Percentiles rank a stretch among this genome's conserved stretches.
Evolutionary conservation across 2,888 invertebrate species (phyloP).

Genomic region (Himalopsyche japonica): DNA sequence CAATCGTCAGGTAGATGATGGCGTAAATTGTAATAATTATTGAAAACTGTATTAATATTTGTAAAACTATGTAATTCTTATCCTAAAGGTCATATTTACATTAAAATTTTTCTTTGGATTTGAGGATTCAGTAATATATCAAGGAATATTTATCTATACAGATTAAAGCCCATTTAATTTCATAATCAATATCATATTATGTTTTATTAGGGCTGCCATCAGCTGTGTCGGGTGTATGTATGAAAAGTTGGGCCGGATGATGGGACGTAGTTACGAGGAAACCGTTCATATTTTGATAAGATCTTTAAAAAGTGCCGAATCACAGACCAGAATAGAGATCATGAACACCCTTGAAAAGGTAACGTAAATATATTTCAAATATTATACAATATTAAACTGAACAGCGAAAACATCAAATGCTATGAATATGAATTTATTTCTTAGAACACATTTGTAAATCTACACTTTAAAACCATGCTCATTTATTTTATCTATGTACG

Average conservation of each 20-base stretch:
- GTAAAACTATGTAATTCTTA: too few species aligned
- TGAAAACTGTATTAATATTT: too few species aligned
- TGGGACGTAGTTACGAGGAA: slow-evolving; percentile 98
- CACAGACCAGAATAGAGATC: slow-evolving; percentile 94
- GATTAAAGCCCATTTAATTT: neutral
- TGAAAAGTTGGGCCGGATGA: slow-evolving; percentile 96
- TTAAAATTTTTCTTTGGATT: too few species aligned
- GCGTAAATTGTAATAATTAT: neutral
- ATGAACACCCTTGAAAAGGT: slow-evolving; percentile 96
- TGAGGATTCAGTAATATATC: too few species aligned
- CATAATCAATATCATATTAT: slow-evolving; percentile 10
- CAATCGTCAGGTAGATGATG: too few species aligned
- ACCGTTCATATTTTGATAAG: slow-evolving; percentile 91
- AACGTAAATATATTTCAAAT: slow-evolving; percentile 31
- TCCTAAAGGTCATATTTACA: too few species aligned
- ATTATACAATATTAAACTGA: too few species aligned
- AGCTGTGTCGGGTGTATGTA: slow-evolving; percentile 97
- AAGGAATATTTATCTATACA: neutral
- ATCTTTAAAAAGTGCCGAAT: slow-evolving; percentile 91
- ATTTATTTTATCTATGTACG: too few species aligned
- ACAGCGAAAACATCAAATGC: too few species aligned
- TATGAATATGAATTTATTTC: too few species aligned
- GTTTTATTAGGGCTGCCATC: slow-evolving; percentile 81
- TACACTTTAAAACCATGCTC: too few species aligned
- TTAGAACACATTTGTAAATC: too few species aligned